Evolutionary conservation across 1,140 invertebrate species (phyloP).

Genomic region (Meloidogyne chitwoodi): DNA sequence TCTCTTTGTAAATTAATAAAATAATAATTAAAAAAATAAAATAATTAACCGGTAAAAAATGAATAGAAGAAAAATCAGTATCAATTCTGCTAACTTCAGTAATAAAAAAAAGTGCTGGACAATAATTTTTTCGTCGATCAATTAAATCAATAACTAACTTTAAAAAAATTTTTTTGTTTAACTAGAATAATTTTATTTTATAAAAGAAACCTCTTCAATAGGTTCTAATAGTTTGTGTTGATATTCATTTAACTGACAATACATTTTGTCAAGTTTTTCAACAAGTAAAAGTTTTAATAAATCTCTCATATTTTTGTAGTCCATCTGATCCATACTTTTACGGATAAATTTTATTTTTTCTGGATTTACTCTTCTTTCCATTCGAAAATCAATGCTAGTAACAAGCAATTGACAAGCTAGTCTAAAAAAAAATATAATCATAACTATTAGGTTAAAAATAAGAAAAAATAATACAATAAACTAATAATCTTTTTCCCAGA

Average conservation of each 20-base stretch:
- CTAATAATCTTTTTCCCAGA: constrained; percentile 30
- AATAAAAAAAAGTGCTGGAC: constrained; percentile 40
- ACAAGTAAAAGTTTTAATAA: constrained; percentile 38
- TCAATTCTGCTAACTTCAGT: constrained; percentile 42
- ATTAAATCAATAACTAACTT: constrained; percentile 42
- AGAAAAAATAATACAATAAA: constrained; percentile 28
- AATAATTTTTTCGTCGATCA: constrained; percentile 40
- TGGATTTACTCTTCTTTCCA: constrained; percentile 38
- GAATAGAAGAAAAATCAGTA: constrained; percentile 28
- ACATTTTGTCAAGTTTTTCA: constrained; percentile 39
- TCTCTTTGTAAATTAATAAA: constrained; percentile 26
- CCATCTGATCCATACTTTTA: constrained; percentile 36
- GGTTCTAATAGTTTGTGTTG: constrained; percentile 37
- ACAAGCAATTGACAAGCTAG: constrained; percentile 36
- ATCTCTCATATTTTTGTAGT: constrained; percentile 46
- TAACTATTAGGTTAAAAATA: constrained; percentile 4
- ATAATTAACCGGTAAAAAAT: constrained; percentile 36
- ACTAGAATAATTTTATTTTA: too few relatives aligned
- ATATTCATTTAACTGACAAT: constrained; percentile 31
- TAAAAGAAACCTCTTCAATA: constrained; percentile 28
- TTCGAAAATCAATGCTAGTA: constrained; percentile 40
- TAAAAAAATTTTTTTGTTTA: background rate
- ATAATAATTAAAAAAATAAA: background rate
- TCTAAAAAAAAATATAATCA: constrained; percentile 28
- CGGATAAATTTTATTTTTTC: constrained; percentile 37